Evolutionary conservation across 2,888 invertebrate genomes (phyloP).

Genomic region (Acheta domesticus): DNA sequence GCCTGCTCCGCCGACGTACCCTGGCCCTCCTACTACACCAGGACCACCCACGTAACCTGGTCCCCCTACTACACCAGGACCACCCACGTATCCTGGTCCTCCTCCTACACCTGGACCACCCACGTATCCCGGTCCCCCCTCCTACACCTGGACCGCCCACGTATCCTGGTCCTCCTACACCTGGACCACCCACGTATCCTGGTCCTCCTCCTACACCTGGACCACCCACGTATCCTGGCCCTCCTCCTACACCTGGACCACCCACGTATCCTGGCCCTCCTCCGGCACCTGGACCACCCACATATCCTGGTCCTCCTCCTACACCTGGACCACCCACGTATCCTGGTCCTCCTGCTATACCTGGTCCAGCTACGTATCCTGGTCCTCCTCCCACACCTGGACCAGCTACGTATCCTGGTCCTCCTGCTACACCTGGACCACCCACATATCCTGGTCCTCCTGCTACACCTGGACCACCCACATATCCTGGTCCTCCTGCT

Average conservation of each 20-base stretch:
- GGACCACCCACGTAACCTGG: slow-evolving; percentile 36
- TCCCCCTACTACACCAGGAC: slow-evolving; percentile 24
- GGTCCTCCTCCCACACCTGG: slow-evolving; percentile 25
- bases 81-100: slow-evolving; percentile 28
- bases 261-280: slow-evolving; percentile 20
- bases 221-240: slow-evolving; percentile 23
- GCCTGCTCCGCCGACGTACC: no score
- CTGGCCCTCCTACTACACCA: slow-evolving; percentile 19
- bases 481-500: slow-evolving; percentile 24
- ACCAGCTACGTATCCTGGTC: background rate
- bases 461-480: slow-evolving; percentile 25
- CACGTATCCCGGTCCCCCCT: background rate
- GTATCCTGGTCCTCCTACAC: background rate
- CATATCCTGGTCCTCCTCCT: slow-evolving; percentile 24
- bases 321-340: slow-evolving; percentile 26
- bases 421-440: slow-evolving; percentile 31
- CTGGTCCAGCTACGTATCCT: slow-evolving; percentile 27
- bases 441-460: slow-evolving; percentile 32
- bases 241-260: slow-evolving; percentile 26
- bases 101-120: slow-evolving; percentile 31
- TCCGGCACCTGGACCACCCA: slow-evolving; percentile 25
- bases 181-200: slow-evolving; percentile 23
- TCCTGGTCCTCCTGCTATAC: slow-evolving; percentile 26
- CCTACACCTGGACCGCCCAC: slow-evolving; percentile 19
- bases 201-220: slow-evolving; percentile 29